Evolutionary conservation across 2,888 invertebrate genomes (phyloP).

Genomic region (Drosophila dives): DNA sequence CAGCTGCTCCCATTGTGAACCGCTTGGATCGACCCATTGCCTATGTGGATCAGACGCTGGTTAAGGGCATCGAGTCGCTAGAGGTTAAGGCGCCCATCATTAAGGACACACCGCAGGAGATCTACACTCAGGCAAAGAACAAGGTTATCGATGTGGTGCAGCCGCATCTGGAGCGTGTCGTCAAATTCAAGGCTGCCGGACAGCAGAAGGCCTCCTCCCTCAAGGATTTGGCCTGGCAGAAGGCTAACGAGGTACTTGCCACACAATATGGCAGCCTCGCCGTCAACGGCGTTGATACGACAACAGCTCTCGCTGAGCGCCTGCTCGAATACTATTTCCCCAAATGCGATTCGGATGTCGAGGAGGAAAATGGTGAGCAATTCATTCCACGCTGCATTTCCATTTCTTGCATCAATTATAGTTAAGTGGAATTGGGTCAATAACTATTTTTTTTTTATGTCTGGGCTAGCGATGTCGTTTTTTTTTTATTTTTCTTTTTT

Average conservation of each 20-base stretch:
- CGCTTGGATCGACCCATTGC: slow-evolving; percentile 86
- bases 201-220: slow-evolving; percentile 88
- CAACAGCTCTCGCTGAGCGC: slow-evolving; percentile 89
- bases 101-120: slow-evolving; percentile 88
- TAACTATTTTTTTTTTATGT: neutral
- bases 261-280: slow-evolving; percentile 90
- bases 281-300: slow-evolving; percentile 88
- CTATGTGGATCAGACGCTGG: slow-evolving; percentile 88
- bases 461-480: neutral
- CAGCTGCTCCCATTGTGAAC: slow-evolving; percentile 87
- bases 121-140: slow-evolving; percentile 86
- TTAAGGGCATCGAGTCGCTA: slow-evolving; percentile 88
- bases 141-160: slow-evolving; percentile 87
- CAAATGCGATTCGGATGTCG: slow-evolving; percentile 86
- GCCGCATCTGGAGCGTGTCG: slow-evolving; percentile 85
- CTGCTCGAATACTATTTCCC: slow-evolving; percentile 91
- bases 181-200: slow-evolving; percentile 82
- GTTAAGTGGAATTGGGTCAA: neutral
- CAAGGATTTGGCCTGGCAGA: slow-evolving; percentile 90
- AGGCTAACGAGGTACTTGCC: slow-evolving; percentile 89
- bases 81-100: slow-evolving; percentile 89
- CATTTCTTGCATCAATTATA: slow-evolving; percentile 1
- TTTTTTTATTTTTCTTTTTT: neutral
- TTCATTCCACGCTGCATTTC: neutral
- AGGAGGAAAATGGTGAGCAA: slow-evolving; percentile 86